These are phyloP conservation scores for Petroica traversi DNA, from an alignment of 2,113 vertebrate species.

Conservation along the genomic window DNA sequence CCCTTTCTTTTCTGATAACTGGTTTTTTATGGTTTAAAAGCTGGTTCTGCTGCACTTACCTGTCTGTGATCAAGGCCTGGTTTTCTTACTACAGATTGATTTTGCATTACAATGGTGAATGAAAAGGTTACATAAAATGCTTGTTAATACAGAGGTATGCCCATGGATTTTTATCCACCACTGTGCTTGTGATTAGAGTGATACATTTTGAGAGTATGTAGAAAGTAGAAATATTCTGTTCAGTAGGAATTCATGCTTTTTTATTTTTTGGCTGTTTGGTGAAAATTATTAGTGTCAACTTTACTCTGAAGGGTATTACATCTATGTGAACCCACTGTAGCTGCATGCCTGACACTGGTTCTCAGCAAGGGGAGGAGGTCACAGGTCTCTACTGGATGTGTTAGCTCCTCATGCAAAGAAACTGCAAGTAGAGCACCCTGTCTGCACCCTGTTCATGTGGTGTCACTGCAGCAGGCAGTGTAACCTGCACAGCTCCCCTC, in stretches of 20 bases:
- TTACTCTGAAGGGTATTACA: background rate
- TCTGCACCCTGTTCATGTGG: background rate
- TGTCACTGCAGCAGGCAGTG: background rate
- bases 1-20: background rate
- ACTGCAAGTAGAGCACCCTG: fast-evolving
- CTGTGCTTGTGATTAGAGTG: background rate
- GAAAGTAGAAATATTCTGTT: background rate
- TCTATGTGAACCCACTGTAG: background rate
- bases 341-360: background rate
- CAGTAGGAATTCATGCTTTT: background rate
- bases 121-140: background rate
- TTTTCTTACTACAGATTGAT: background rate
- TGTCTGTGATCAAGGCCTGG: background rate
- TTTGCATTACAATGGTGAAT: background rate
- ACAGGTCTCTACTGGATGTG: background rate
- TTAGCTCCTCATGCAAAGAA: background rate
- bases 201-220: background rate
- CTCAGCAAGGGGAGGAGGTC: background rate
- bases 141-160: background rate
- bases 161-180: background rate
- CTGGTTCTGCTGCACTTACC: background rate
- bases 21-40: background rate
- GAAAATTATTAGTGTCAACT: background rate
- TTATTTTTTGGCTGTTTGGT: background rate
- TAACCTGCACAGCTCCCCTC: background rate